Conservation (phyloP, 2,888 invertebrate species). For the Drosophila nigritarsus region DNA sequence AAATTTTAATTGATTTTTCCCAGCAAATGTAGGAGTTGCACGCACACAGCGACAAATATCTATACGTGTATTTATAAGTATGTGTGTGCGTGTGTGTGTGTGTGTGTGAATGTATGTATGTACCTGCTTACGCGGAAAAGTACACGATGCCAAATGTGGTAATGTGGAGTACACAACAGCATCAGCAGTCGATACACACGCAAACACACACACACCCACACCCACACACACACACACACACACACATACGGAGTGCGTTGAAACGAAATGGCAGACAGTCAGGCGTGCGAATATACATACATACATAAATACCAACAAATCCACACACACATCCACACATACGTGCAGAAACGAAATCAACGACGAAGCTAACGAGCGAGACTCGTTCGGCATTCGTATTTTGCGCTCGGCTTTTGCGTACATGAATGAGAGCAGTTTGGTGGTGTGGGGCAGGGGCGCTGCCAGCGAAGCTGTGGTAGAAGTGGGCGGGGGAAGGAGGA, state of each 20-base stretch:
- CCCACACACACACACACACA: slow-evolving; percentile 1
- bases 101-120: slow-evolving; percentile 29
- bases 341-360: slow-evolving; percentile 19
- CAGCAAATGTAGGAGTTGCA: slow-evolving; percentile 54
- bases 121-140: slow-evolving; percentile 59
- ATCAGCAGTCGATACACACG: slow-evolving; percentile 46
- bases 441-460: slow-evolving; percentile 18
- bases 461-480: slow-evolving; percentile 26
- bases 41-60: slow-evolving; percentile 8
- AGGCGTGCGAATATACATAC: slow-evolving; percentile 69
- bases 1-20: slow-evolving; percentile 81
- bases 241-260: slow-evolving; percentile 39
- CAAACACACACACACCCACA: slow-evolving; percentile 18
- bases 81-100: slow-evolving; percentile 19
- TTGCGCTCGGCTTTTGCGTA: slow-evolving; percentile 60
- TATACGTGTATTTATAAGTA: slow-evolving; percentile 11
- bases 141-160: slow-evolving; percentile 64
- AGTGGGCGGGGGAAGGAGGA: background rate
- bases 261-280: slow-evolving; percentile 69
- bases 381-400: slow-evolving; percentile 34
- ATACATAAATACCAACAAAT: slow-evolving; percentile 35
- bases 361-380: slow-evolving; percentile 38
- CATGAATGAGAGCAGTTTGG: slow-evolving; percentile 59
- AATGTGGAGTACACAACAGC: slow-evolving; percentile 64
- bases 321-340: slow-evolving; percentile 3